Evolutionary conservation across 2,888 invertebrate species (phyloP).

Genomic region (Venusia cambrica): DNA sequence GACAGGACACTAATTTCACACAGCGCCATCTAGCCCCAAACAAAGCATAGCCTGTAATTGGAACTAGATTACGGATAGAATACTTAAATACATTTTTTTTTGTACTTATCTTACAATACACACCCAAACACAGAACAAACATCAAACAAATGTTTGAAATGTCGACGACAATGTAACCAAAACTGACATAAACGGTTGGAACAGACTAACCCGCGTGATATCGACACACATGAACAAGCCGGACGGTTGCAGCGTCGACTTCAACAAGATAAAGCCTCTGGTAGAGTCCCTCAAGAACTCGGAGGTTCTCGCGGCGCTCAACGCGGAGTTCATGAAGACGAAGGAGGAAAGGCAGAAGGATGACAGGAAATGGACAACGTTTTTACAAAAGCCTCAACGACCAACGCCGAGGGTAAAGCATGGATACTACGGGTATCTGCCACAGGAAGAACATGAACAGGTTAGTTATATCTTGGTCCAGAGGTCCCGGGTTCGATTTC

Average conservation of each 20-base stretch:
- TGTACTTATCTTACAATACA: too few relatives aligned
- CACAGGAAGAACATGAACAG: slow-evolving; percentile 39
- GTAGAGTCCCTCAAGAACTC: slow-evolving; percentile 84
- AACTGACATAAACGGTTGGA: slow-evolving; percentile 38
- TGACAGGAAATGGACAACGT: slow-evolving; percentile 86
- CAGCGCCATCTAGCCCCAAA: too few relatives aligned
- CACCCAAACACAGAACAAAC: too few relatives aligned
- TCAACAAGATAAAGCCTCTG: slow-evolving; percentile 84
- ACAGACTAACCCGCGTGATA: slow-evolving; percentile 59
- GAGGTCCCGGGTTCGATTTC: too few relatives aligned
- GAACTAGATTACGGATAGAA: too few relatives aligned
- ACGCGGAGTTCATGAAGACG: slow-evolving; percentile 76
- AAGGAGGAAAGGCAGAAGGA: slow-evolving; percentile 78
- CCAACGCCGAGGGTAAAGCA: slow-evolving; percentile 79
- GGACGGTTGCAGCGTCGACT: slow-evolving; percentile 82
- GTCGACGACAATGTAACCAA: background rate
- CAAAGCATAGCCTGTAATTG: too few relatives aligned
- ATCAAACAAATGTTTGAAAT: too few relatives aligned
- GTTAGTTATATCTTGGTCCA: too few relatives aligned
- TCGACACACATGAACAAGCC: slow-evolving; percentile 64
- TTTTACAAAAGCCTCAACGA: slow-evolving; percentile 87
- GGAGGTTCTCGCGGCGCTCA: slow-evolving; percentile 84
- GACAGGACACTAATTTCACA: too few relatives aligned
- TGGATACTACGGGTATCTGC: slow-evolving; percentile 46
- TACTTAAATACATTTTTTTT: too few relatives aligned